Evolutionary conservation across 2,113 vertebrate species (phyloP).

Genomic region (Cottus gobio): DNA sequence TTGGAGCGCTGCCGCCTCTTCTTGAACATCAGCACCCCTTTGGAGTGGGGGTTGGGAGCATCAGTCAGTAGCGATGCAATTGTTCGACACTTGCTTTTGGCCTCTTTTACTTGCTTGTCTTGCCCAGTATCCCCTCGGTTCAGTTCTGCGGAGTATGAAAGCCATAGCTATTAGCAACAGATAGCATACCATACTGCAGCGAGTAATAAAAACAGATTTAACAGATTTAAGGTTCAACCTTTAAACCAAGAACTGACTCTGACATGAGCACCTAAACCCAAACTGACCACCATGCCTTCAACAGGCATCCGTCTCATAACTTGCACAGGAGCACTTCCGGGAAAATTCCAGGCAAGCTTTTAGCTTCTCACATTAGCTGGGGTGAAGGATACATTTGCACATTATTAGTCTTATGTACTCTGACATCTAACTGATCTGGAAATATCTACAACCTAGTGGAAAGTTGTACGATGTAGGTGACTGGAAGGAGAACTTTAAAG

Average conservation of each 20-base stretch:
- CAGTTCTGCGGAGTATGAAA: slow-evolving; percentile 86
- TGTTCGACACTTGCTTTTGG: slow-evolving; percentile 95
- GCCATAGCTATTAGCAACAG: slow-evolving; percentile 52
- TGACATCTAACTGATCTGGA: slow-evolving; percentile 45
- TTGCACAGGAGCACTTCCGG: slow-evolving; percentile 42
- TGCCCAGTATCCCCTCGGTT: slow-evolving; percentile 91
- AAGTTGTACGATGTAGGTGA: slow-evolving; percentile 51
- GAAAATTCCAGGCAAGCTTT: slow-evolving; percentile 61
- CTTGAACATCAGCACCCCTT: slow-evolving; percentile 99
- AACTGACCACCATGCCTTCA: slow-evolving; percentile 35
- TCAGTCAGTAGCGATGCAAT: slow-evolving; percentile 96
- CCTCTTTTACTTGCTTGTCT: slow-evolving; percentile 96
- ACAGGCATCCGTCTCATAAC: slow-evolving; percentile 43
- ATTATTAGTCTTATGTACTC: slow-evolving; percentile 44
- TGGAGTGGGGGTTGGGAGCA: slow-evolving; percentile 97
- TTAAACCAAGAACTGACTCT: slow-evolving; percentile 35
- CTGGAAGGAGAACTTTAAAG: slow-evolving; percentile 57
- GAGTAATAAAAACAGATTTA: slow-evolving; percentile 3
- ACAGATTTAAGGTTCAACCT: slow-evolving; percentile 41
- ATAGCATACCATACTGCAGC: neutral
- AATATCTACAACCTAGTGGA: slow-evolving; percentile 52
- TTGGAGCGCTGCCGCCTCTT: slow-evolving; percentile 98
- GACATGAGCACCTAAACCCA: slow-evolving; percentile 56
- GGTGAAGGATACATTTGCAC: slow-evolving; percentile 55
- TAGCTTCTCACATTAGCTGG: slow-evolving; percentile 64